Evolutionary conservation across 64 coral and sea anemone species (phyloP), one percentile per base, ranked within the genome.

Genomic region (Astreopora myriophthalma): DNA sequence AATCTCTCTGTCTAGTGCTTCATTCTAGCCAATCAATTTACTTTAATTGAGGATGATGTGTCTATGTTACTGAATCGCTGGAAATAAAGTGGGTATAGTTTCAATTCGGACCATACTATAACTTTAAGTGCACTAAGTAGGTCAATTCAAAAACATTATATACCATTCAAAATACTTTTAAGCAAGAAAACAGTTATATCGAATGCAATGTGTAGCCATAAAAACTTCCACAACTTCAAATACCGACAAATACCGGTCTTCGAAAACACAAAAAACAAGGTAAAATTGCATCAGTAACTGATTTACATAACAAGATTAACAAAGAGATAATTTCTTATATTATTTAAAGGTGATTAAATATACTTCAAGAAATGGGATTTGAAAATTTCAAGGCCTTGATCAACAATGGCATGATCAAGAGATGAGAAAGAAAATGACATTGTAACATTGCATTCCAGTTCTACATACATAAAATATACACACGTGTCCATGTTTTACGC

Each of bases 281-380:
- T 22, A 61, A 60, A 61, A 38, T 36, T 37, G 33, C 36, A 28
- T 64, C 79, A 38, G 37, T 16, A 83, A 63, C n/a, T n/a, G n/a
- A n/a, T n/a, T n/a, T n/a, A n/a, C 79, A 83, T 64, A 63, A 83
- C 34, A 64, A 39, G 79, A 83, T 64, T 25, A 83, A 29, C n/a
- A 28, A 55, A 83, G 35, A 17, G 24, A 62, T 9, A 12, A 38
- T 36, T 83, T 61, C 79, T 14, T 65, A 64, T 34, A 37, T 83
- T 64, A 64, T 83, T 37, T 57, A 83, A 25, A 39, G 61, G 57
- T 65, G 34, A 83, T 83, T 83, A 63, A 38, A 83, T 37, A 83
- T 55, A 55, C 16, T 55, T 55, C 55, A 64, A 12, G 32, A 25
- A 33, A 81, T 83, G 2, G 17, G 79, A 83, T 83, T 83, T 64